Base-by-base conservation (phyloP, 2,888 invertebrate genomes). In the Siphlonurus alternatus region DNA sequence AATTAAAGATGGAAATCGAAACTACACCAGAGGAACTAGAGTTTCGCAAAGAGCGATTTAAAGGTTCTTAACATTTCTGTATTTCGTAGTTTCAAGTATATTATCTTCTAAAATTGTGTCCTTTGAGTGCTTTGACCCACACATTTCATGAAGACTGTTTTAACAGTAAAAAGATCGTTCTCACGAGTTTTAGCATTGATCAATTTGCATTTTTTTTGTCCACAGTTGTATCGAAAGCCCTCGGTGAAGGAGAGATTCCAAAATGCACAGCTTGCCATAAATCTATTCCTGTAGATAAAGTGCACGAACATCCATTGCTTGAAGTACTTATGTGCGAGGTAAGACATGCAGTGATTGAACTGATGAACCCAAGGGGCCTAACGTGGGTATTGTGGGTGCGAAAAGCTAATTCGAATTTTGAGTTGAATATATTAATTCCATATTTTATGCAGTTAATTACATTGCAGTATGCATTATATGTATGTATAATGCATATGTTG, bases 251-350 rank as follows among this genome's bases (percentile, higher is more conserved):
- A 10, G 38, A 38, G 38, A 38, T 15, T 5, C 15, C 15, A 15
- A 38, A 38, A 38, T 38, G 38, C 38, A 38, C 38, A 38, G 38
- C 38, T 5, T 38, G 38, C 15, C 38, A 38, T 15, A 38, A 38
- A 38, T 15, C 38, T 38, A 15, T 38, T 5, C 38, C 7, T 10
- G 15, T 15, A 38, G 15, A 38, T 38, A 5, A 5, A 38, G 38
- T 38, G n/a, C n/a, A n/a, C 15, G 38, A 70, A 68, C 67, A 67
- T 60, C 63, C 65, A 1, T 19, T 67, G 1, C 62, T 67, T 2
- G 60, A 66, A n/a, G 67, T 67, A 10, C 60, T 67, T 2, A 25
- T 67, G 51, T 67, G 67, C 61, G 54, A 63, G 64, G 65, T 65
- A 63, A 63, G n/a, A 2, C n/a, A 23, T 38, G 20, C 3, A 62